phyloP scores from a whole-genome alignment of 2,113 vertebrate species.

The Salvelinus namaycush region DNA sequence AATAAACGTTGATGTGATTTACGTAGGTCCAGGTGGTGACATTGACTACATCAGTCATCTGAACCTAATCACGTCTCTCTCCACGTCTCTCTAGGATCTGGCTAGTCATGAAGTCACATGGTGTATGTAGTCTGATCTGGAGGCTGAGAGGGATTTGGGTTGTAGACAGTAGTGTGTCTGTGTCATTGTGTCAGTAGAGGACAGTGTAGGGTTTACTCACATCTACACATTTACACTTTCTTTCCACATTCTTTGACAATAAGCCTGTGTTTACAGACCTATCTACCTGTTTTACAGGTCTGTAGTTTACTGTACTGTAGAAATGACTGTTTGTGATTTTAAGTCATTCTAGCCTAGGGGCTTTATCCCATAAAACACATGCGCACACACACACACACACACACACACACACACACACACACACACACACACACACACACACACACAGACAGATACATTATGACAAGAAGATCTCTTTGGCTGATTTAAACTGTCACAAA shows the following conservation, averaged over 20 bases:
- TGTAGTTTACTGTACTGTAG: not conserved
- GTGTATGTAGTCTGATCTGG: no score
- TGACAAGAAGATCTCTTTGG: conserved; percentile 41
- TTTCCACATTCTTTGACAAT: conserved; percentile 11
- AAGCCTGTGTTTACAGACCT: not conserved
- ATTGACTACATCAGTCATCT: not conserved
- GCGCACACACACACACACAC: not conserved
- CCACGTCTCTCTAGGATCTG: no score
- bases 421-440: not conserved
- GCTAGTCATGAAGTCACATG: no score
- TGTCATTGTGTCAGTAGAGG: not conserved
- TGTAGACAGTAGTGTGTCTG: conserved; percentile 3
- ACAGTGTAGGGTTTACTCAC: not conserved
- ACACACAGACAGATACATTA: not conserved
- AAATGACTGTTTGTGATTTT: conserved; percentile 62
- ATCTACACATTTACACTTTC: not conserved
- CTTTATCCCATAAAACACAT: conserved; percentile 20
- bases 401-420: no score
- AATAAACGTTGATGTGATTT: no score
- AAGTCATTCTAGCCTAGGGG: conserved; percentile 44
- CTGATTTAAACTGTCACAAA: conserved; percentile 60
- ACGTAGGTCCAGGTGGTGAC: not conserved
- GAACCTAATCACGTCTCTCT: no score
- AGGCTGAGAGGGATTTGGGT: not conserved
- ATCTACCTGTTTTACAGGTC: conserved; percentile 56